phyloP scores from a whole-genome alignment of 2,113 vertebrate genomes.

The Mesitornis unicolor region DNA sequence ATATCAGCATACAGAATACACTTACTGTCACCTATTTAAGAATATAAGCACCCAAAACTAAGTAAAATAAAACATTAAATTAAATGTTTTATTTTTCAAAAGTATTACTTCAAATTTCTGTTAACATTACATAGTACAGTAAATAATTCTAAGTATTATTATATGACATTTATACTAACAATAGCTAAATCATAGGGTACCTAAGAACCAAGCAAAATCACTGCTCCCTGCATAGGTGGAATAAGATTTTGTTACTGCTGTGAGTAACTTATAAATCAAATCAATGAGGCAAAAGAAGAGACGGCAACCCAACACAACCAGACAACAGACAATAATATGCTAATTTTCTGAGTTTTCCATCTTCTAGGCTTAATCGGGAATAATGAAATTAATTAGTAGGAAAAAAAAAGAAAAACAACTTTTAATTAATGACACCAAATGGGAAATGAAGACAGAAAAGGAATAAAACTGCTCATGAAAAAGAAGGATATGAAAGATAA shows the following conservation, averaged over 20 bases:
- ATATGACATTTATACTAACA: background rate
- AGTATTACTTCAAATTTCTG: background rate
- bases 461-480: background rate
- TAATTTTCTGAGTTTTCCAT: background rate
- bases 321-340: background rate
- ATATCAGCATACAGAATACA: background rate
- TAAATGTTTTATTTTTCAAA: background rate
- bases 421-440: background rate
- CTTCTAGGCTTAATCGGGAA: background rate
- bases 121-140: background rate
- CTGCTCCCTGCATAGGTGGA: background rate
- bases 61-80: background rate
- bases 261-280: background rate
- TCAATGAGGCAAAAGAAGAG: background rate
- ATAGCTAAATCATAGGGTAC: background rate
- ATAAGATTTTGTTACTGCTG: background rate
- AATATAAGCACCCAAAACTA: background rate
- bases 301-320: rapidly evolving
- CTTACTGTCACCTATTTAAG: background rate
- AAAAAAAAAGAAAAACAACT: rapidly evolving
- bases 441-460: background rate
- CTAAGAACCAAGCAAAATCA: background rate
- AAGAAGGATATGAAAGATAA: background rate
- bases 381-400: background rate
- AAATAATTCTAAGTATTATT: background rate